Evolutionary conservation across 2,113 vertebrate species (phyloP), one percentile per base, ranked within the genome.

Genomic region (Corythaixoides concolor): DNA sequence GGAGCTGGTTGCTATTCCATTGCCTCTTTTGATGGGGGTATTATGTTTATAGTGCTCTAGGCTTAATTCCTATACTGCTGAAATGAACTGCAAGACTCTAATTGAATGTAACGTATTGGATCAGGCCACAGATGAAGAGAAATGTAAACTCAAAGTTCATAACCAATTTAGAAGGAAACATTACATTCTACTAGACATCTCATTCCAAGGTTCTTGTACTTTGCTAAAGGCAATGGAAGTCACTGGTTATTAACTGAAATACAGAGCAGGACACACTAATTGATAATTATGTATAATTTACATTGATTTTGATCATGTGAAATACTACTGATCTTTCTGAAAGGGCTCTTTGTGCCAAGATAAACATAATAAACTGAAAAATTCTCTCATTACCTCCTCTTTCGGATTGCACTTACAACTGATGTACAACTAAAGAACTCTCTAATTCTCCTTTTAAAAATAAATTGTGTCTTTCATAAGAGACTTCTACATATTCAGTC

Each of bases 181-280:
- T 73, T 88, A 58, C 33, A 62, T 68, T 88, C 35, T 37, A 80
- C 33, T 41, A 66, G 90, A 83, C 39, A 35, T 75, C 53, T 85
- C 21, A 76, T 62, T 17, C 35, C 33, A 58, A 26, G 30, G 33
- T 84, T 88, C 52, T 62, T 80, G 47, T 35, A 62, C 41, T 77
- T 90, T 45, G 67, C 86, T 89, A 50, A 73, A 88, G 89, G 94
- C 89, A 88, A 67, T 26, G 17, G 33, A 89, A 93, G 64, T 69
- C 83, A 59, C 45, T 74, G 32, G 59, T 58, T 92, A 86, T 83
- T 90, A 94, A 77, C 55, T 74, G 69, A 94, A 95, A 91, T 59
- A 55, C 28, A 63, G 16, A 87, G 26, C 24, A 78, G 60, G 76
- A 86, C 26, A 76, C 18, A 78, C 37, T 90, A 92, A 86, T 84